These are phyloP conservation scores for Macrotis lagotis DNA, from an alignment of 2,113 vertebrate genomes.

Conservation along the genomic window DNA sequence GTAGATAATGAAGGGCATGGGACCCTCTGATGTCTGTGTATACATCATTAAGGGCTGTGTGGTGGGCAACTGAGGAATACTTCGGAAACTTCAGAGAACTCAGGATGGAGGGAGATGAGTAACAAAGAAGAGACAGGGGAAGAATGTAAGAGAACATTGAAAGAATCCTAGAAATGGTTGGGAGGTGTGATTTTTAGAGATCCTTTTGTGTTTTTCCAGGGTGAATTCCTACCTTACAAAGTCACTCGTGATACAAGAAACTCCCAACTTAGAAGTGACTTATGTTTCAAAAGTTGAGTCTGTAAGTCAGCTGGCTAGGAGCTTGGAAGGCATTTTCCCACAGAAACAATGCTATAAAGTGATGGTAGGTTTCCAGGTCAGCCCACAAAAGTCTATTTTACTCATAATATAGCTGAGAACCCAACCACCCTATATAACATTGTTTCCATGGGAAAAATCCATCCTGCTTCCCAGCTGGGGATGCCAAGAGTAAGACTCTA, in stretches of 20 bases:
- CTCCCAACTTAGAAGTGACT: conserved; percentile 28
- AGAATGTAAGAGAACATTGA: neutral
- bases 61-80: neutral
- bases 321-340: conserved; percentile 16
- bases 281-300: conserved; percentile 7
- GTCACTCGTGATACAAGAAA: neutral
- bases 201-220: neutral
- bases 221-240: conserved; percentile 13
- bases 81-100: neutral
- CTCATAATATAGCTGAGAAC: neutral
- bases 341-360: neutral
- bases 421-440: neutral
- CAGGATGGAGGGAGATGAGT: neutral
- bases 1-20: neutral
- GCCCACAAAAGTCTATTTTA: neutral
- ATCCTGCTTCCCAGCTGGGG: neutral
- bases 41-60: accelerated
- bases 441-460: neutral
- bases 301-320: conserved; percentile 4
- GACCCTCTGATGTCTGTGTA: neutral
- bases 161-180: neutral
- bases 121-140: neutral
- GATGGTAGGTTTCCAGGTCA: neutral
- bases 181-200: neutral
- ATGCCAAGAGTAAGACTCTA: neutral